phyloP scores from a whole-genome alignment of 1,140 invertebrate genomes.

The Lasioglossum baleicum region DNA sequence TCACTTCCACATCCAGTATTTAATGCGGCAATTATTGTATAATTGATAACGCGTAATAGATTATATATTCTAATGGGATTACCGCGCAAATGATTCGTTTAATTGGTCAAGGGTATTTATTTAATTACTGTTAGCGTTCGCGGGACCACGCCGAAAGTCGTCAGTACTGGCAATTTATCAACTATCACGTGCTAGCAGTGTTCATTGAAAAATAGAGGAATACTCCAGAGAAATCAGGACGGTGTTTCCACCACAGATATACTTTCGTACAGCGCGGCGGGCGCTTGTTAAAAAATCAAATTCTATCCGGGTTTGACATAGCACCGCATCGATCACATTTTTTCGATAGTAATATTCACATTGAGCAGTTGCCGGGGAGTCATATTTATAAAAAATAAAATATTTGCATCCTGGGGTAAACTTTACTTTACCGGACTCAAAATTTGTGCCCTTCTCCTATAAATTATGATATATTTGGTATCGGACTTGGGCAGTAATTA shows the following conservation, averaged over 20 bases:
- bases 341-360: neutral
- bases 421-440: too few relatives aligned
- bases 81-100: neutral
- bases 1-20: too few relatives aligned
- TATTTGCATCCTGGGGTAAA: too few relatives aligned
- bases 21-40: neutral
- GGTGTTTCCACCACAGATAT: neutral
- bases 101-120: neutral
- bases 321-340: neutral
- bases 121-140: neutral
- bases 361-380: neutral
- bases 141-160: too few relatives aligned
- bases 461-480: too few relatives aligned
- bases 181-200: neutral
- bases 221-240: constrained; percentile 29
- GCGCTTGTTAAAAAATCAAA: constrained; percentile 8
- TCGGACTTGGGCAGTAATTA: too few relatives aligned
- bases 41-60: too few relatives aligned
- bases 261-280: neutral
- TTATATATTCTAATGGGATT: neutral
- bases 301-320: neutral
- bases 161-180: neutral
- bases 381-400: too few relatives aligned
- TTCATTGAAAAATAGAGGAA: neutral
- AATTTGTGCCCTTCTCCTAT: too few relatives aligned